A percentile compares a stretch with the other conserved stretches of the same genome.
Conservation (phyloP, 2,113 vertebrate genomes). For the Neolamprologus sp. region DNA sequence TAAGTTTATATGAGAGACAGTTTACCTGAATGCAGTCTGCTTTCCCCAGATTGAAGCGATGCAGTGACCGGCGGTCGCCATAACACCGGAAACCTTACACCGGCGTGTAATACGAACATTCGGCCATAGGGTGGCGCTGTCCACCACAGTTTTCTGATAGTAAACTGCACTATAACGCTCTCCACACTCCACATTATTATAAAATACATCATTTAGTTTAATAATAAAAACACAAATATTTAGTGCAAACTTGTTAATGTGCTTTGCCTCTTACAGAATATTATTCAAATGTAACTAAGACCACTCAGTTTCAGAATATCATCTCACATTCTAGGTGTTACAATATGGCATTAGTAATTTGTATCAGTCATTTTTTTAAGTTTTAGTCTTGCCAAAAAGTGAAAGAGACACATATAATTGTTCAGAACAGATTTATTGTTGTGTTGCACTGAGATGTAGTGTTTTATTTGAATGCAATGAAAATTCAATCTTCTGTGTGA, state of each 20-base stretch:
- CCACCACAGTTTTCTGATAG: not conserved
- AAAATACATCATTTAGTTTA: not conserved
- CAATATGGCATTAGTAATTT: not conserved
- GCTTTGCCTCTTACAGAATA: not conserved
- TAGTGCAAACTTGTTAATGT: not conserved
- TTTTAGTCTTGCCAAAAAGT: not conserved
- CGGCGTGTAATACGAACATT: not conserved
- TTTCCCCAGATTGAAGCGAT: constrained; percentile 14
- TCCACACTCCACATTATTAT: not conserved
- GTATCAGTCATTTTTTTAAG: not conserved
- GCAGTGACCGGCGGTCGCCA: constrained; percentile 66
- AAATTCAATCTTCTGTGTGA: not conserved
- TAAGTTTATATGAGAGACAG: not conserved
- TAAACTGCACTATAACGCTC: not conserved
- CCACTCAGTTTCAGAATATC: not conserved
- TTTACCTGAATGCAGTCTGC: constrained; percentile 30
- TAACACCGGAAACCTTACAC: constrained; percentile 75
- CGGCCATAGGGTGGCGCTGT: constrained; percentile 35
- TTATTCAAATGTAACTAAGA: not conserved
- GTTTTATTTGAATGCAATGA: not conserved
- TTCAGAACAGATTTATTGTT: not conserved
- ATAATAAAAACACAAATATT: not conserved
- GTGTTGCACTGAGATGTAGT: not conserved
- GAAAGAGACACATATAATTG: not conserved
- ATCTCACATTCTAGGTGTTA: not conserved